Evolutionary conservation across 2,797 vertebrate genomes (phyloP), one percentile per base, ranked within the genome.

Genomic region (Sternarchorhynchus goeldii): DNA sequence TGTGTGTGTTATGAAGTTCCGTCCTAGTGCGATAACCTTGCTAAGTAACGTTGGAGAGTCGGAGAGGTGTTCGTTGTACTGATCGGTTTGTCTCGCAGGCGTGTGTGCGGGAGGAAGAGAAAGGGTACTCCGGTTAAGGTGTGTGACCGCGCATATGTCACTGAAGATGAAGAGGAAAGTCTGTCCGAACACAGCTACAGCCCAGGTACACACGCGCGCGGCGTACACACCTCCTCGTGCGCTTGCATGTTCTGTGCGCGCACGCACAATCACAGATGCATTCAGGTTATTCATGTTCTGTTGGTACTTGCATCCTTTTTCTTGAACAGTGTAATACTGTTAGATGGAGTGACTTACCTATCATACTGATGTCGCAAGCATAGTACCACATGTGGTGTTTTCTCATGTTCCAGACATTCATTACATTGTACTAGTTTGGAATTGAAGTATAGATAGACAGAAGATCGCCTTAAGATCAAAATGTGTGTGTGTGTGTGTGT

Each of bases 161-260:
- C 93, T 36, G 93, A 94, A 87, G 93, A 94, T 90, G 93, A 94
- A 83, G 93, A 94, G 88, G 93, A 94, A 85, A 94, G 93, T 88
- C 89, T 94, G 89, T 94, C 93, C 1, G 93, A 94, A 78, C 93
- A 94, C 90, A 94, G 93, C 87, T 94, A 93, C 91, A 94, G 93
- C 73, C 93, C 93, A 34, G 93, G 93, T 94, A 92, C 59, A 63
- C 62, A 66, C 69, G 72, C 34, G 59, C 25, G 71, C 36, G 14
- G 34, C 53, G 56, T 41, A 64, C 59, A 76, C 17, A 60, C 25
- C 55, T 20, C 50, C 8, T 50, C 39, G 29, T 25, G 16, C 29
- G 50, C 21, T 55, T 57, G 25, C 29, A 31, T 29, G 14, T 21
- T 53, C 25, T 25, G 25, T 25, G 25, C 25, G 25, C 25, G 25